A percentile compares a stretch with the other conserved stretches of the same genome.
phyloP scores from a whole-genome alignment of 2,888 invertebrate genomes.

The Acanthococcus lagerstroemiae region DNA sequence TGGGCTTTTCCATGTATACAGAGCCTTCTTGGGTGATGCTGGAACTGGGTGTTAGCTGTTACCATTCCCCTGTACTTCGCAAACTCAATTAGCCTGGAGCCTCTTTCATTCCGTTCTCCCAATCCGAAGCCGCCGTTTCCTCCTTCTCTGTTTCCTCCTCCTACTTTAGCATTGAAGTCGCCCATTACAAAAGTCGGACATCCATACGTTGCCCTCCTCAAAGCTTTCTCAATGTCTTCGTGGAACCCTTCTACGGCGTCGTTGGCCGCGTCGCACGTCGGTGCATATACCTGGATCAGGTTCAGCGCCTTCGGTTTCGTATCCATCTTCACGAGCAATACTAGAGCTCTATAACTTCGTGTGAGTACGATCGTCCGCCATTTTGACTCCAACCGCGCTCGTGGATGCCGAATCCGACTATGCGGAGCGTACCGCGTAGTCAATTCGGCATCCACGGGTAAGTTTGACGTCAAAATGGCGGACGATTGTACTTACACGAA shows the following conservation, averaged over 20 bases:
- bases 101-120: not conserved
- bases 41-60: not conserved
- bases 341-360: too few relatives aligned
- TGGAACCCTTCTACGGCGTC: not conserved
- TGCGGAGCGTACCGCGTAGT: too few relatives aligned
- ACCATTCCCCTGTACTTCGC: not conserved
- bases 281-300: not conserved
- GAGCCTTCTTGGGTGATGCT: not conserved
- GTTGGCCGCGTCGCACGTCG: not conserved
- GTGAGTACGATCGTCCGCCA: too few relatives aligned
- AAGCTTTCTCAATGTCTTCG: not conserved
- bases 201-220: not conserved
- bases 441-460: too few relatives aligned
- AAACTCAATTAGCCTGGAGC: not conserved
- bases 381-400: too few relatives aligned
- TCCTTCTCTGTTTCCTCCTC: not conserved
- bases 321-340: not conserved
- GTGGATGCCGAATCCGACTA: too few relatives aligned
- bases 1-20: not conserved
- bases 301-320: not conserved
- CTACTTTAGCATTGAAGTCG: not conserved
- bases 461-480: too few relatives aligned
- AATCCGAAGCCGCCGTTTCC: not conserved
- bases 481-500: too few relatives aligned
- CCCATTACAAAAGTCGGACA: not conserved